Evolutionary conservation across 2,113 vertebrate genomes (phyloP).

Genomic region (Rhea pennata): DNA sequence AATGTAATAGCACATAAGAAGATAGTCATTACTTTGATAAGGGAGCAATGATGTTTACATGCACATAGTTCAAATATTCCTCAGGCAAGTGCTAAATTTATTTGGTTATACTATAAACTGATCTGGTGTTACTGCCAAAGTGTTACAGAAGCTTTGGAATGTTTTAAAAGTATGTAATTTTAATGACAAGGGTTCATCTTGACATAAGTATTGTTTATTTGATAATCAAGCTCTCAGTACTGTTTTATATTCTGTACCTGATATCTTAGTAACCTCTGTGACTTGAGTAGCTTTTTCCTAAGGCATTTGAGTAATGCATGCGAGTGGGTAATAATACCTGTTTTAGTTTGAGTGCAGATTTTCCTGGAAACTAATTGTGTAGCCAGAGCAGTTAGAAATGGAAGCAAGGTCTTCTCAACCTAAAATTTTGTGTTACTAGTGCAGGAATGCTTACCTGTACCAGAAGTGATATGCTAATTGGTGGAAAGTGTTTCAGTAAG

Average conservation of each 20-base stretch:
- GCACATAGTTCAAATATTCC: neutral
- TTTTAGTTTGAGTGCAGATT: neutral
- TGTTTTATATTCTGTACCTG: neutral
- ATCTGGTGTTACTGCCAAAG: neutral
- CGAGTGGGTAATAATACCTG: neutral
- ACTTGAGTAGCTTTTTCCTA: neutral
- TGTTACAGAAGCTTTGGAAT: neutral
- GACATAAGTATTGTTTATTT: neutral
- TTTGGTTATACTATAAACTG: neutral
- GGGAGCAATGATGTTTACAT: fast-evolving
- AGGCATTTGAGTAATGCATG: neutral
- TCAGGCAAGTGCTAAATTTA: neutral
- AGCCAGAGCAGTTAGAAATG: neutral
- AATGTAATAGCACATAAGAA: neutral
- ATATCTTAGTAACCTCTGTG: neutral
- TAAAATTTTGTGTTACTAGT: neutral
- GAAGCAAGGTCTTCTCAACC: neutral
- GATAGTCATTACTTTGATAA: fast-evolving
- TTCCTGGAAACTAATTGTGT: neutral
- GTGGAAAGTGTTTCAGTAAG: neutral
- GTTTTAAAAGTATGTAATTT: neutral
- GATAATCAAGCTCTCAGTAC: neutral
- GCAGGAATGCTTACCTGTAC: neutral
- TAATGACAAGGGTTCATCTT: neutral
- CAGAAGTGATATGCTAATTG: neutral